Base-by-base conservation (phyloP, 2,797 vertebrate genomes). In the Chelon auratus region DNA sequence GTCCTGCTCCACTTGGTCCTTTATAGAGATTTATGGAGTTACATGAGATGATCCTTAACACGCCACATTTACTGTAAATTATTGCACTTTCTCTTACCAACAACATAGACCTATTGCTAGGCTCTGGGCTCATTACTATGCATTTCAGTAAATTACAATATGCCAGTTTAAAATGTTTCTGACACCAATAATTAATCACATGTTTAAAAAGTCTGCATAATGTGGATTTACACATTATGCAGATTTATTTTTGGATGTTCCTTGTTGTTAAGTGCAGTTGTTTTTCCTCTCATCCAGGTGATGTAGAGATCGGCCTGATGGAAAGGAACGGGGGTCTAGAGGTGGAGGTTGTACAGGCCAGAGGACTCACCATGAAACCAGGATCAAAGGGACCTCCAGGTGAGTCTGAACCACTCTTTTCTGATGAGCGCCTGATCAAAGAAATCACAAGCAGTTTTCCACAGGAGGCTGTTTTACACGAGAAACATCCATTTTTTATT, bases 301-400 rank as follows among this genome's bases (percentile, higher is more conserved):
- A 99, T 0, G 95, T 99, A 78, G 97, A 99, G 90, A 97, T 99
- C 1, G 97, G 97, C 11, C 91, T 99, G 79, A 94, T 96, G 92
- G 97, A 99, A 79, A 94, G 97, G 77, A 99, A 97, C 0, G 97
- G 97, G 1, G 96, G 97, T 77, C 94, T 99, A 57, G 97, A 99
- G 93, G 97, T 99, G 86, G 97, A 99, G 90, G 97, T 99, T 40
- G 96, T 99, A 83, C 97, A 99, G 91, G 98, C 97, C 55, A 93
- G 97, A 88, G 97, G 97, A 81, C 93, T 99, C 89, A 99, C 96
- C 14, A 95, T 97, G 82, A 99, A 98, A 78, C 95, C 96, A 0
- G 97, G 97, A 50, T 99, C 97, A 61, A 99, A 98, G 93, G 96
- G 95, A 59, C 96, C 97, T 78, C 98, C 97, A 96, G 97, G 98